Evolutionary conservation across 2,888 invertebrate genomes (phyloP).

Genomic region (Carcina quercana): DNA sequence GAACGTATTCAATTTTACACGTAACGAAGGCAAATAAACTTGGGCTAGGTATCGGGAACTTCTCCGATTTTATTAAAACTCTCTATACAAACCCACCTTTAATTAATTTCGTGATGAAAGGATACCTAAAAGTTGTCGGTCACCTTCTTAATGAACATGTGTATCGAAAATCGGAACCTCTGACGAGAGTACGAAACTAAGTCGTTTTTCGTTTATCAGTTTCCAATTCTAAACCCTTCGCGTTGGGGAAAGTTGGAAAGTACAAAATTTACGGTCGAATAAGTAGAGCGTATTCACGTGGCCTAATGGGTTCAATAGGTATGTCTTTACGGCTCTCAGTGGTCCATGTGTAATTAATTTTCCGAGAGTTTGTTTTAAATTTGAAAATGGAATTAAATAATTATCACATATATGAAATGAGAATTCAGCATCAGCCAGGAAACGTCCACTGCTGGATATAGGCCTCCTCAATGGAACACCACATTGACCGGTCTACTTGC

Average conservation of each 20-base stretch:
- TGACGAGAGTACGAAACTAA: constrained; percentile 36
- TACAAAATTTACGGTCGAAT: constrained; percentile 38
- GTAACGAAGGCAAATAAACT: constrained; percentile 64
- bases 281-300: constrained; percentile 36
- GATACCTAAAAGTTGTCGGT: constrained; percentile 62
- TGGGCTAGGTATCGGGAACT: constrained; percentile 40
- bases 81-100: constrained; percentile 51
- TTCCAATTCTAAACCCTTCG: constrained; percentile 32
- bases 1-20: constrained; percentile 67
- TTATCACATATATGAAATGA: too few species aligned
- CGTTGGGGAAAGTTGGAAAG: constrained; percentile 44
- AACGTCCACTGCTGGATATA: too few species aligned
- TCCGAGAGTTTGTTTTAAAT: too few species aligned
- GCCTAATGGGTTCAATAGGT: constrained; percentile 2
- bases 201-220: constrained; percentile 41
- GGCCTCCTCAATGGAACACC: too few species aligned
- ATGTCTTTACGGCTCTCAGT: too few species aligned
- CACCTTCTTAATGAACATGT: constrained; percentile 46
- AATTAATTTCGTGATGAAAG: constrained; percentile 64
- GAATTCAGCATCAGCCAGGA: too few species aligned
- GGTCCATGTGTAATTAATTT: too few species aligned
- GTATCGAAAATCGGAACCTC: constrained; percentile 34
- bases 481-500: too few species aligned
- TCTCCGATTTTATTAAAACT: constrained; percentile 55
- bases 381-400: too few species aligned